Percentiles rank a stretch among this genome's conserved stretches.
These are phyloP conservation scores for Halesus radiatus DNA, from an alignment of 1,140 invertebrate species.

Conservation along the genomic window DNA sequence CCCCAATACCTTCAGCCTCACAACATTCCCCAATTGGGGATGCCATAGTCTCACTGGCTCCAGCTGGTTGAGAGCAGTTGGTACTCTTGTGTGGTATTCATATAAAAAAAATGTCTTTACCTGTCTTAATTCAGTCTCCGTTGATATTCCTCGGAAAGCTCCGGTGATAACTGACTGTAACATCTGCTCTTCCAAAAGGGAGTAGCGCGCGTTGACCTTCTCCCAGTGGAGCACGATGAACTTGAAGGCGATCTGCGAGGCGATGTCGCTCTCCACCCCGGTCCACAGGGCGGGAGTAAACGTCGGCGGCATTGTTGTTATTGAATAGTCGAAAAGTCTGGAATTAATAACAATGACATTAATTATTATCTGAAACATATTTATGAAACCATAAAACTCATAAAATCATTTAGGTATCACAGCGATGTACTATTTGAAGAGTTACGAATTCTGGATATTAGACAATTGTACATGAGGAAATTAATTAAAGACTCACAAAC, in stretches of 20 bases:
- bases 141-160: conserved; percentile 59
- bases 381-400: no score
- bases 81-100: no score
- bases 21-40: no score
- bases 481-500: no score
- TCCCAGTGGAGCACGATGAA: conserved; percentile 49
- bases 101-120: conserved; percentile 58
- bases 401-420: no score
- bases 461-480: no score
- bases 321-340: conserved; percentile 50
- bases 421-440: no score
- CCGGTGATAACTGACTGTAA: conserved; percentile 60
- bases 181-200: conserved; percentile 58
- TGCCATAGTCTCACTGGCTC: no score
- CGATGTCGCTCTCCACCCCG: conserved; percentile 42
- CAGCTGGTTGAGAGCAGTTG: no score
- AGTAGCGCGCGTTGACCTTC: conserved; percentile 55
- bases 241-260: conserved; percentile 46
- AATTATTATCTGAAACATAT: no score
- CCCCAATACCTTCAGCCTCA: no score
- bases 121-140: conserved; percentile 61
- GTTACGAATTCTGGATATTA: no score
- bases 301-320: conserved; percentile 48
- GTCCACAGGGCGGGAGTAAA: conserved; percentile 47
- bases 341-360: conserved; percentile 7